Percentiles rank a stretch among this genome's conserved stretches.
phyloP scores from a whole-genome alignment of 2,797 vertebrate genomes.

The Diceros bicornis region DNA sequence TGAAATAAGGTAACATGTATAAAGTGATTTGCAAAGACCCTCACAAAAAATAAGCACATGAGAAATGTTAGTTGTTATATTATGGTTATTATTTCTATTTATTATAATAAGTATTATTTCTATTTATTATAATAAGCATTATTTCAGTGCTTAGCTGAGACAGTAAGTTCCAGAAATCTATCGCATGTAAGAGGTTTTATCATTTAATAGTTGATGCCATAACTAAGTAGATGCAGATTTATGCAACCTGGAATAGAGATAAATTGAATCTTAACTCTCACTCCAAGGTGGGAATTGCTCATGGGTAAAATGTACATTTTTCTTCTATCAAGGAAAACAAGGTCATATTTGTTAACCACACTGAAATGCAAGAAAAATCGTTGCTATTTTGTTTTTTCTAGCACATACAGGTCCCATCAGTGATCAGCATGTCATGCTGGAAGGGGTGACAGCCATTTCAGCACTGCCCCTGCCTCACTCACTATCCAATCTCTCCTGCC shows the following conservation, averaged over 20 bases:
- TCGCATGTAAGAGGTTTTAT: not conserved
- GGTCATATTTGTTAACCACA: not conserved
- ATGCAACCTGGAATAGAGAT: not conserved
- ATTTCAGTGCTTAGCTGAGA: not conserved
- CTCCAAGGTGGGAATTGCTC: not conserved
- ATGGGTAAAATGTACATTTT: not conserved
- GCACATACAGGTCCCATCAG: not conserved
- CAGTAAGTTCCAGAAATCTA: not conserved
- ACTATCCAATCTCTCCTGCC: not conserved
- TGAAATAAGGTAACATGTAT: not conserved
- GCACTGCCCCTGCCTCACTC: not conserved
- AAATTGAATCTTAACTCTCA: not conserved
- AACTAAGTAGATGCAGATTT: not conserved
- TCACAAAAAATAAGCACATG: not conserved
- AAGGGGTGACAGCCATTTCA: not conserved
- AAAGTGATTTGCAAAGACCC: not conserved
- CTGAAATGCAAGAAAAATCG: not conserved
- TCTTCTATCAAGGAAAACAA: not conserved
- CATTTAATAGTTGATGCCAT: not conserved
- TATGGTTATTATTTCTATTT: not conserved
- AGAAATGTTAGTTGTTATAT: not conserved
- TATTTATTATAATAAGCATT: not conserved
- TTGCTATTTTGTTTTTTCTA: not conserved
- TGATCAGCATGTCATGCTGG: not conserved
- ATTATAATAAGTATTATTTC: slow-evolving; percentile 1